A percentile compares a stretch with the other conserved stretches of the same genome.
Conservation (phyloP, 2,113 vertebrate genomes). For the Procavia capensis region DNA sequence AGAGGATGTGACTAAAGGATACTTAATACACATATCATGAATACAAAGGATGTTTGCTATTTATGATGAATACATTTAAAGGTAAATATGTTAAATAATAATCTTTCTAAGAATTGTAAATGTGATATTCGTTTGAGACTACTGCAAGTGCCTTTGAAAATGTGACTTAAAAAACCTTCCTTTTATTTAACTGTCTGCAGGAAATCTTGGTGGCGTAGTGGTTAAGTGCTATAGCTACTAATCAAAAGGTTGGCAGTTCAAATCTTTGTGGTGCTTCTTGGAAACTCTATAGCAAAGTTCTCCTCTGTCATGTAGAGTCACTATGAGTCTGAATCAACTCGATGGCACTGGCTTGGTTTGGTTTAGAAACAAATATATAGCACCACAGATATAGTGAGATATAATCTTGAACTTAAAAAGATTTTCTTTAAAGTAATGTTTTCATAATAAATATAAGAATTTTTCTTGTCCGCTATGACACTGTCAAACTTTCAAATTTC, state of each 20-base stretch:
- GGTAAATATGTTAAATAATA: not conserved
- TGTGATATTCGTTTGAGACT: not conserved
- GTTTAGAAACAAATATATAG: too few relatives aligned
- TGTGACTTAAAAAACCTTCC: not conserved
- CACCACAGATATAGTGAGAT: not conserved
- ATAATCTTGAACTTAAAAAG: not conserved
- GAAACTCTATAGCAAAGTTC: too few relatives aligned
- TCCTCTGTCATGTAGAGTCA: too few relatives aligned
- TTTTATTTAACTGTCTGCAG: not conserved
- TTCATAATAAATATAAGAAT: not conserved
- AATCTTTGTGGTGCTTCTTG: too few relatives aligned
- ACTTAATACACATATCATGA: not conserved
- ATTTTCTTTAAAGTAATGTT: not conserved
- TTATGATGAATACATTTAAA: not conserved
- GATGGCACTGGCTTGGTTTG: too few relatives aligned
- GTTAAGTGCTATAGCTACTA: too few relatives aligned
- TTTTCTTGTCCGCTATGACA: not conserved
- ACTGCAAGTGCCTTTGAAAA: not conserved
- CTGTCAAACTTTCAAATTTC: not conserved
- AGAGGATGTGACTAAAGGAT: not conserved
- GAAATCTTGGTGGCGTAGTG: too few relatives aligned
- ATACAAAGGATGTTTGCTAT: not conserved
- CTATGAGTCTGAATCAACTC: too few relatives aligned
- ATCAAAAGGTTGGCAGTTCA: too few relatives aligned
- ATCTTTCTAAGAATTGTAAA: too few relatives aligned